Evolutionary conservation across 1,140 invertebrate genomes (phyloP), one percentile per base, ranked within the genome.

Genomic region (Eumaeus atala): DNA sequence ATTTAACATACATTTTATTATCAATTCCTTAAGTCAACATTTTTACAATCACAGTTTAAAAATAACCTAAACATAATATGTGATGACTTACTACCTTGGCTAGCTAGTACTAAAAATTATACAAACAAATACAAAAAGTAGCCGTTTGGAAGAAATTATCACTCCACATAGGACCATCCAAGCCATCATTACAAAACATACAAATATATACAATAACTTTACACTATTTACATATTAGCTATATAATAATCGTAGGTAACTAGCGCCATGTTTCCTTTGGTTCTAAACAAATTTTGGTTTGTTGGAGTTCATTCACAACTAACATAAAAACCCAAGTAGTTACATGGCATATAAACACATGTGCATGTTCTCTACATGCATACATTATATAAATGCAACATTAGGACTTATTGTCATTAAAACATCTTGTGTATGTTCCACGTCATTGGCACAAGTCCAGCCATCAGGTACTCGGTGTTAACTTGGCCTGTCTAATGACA

Each of bases 191-290:
- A 37, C 35, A 37, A 37, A 10, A 37, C 17, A 44, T 16, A 44
- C 40, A 14, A 44, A 40, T 44, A 44, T 44, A 44, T 44, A 44
- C 40, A 44, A 14, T 17, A 9, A 16, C 17, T 16, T 16, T 16
- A 17, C 17, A 37, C 11, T 37, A 44, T 44, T 1, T 44, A 44
- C 40, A 44, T 9, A 16, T 16, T 28, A 28, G 21, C 21, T 44
- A 44, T 44, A 44, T 14, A 44, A 44, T 44, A 10, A 5, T 40
- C 12, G 6, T 44, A 44, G 12, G 53, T 58, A 56, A 58, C 54
- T 58, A 50, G 48, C 49, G 49, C 56, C 61, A 58, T 62, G 35
- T 28, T 58, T 49, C 42, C 61, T 62, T 62, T 62, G 61, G 61
- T 58, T 55, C 37, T 37, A 58, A 51, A 52, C 17, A 44, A 52